Evolutionary conservation across 2,797 vertebrate species (phyloP), one percentile per base, ranked within the genome.

Genomic region (Hypotaenidia okinawae): DNA sequence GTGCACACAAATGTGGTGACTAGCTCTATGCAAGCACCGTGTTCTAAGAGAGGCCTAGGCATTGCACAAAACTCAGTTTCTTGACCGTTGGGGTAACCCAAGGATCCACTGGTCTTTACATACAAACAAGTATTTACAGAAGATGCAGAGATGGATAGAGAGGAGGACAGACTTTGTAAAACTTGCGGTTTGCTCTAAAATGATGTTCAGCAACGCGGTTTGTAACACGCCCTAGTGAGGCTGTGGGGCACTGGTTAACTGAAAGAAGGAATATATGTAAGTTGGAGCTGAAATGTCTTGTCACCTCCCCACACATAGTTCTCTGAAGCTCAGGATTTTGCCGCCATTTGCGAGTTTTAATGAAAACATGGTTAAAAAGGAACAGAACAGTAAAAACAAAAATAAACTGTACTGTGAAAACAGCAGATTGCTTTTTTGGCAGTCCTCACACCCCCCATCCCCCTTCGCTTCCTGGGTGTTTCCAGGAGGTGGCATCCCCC

Each of bases 121-220:
- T 70, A 96, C 92, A 95, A 96, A 97, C 66, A 93, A 92, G 37
- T 95, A 96, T 95, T 95, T 97, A 97, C 90, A 96, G 69, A 82
- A 94, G 96, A 96, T 87, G 92, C 47, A 68, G 86, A 92, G 92
- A 96, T 25, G 0, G 87, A 68, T 51, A 83, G 72, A 88, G 94
- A 90, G 83, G 80, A 95, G 90, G 89, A 92, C 88, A 85, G 90
- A 92, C 82, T 81, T 83, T 67, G 19, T 58, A 70, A 87, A 96
- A 96, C 49, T 78, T 39, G 87, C 21, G 0, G 55, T 89, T 94
- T 84, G 63, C 78, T 89, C 77, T 89, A 93, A 87, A 92, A 79
- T 78, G 73, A 72, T 76, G 94, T 92, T 95, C 66, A 91, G 94
- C 84, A 73, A 93, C 1, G 18, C 75, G 18, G 89, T 91, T 87